phyloP scores from a whole-genome alignment of 53 echinoderm and acorn worm species.

The Glandiceps talaboti region DNA sequence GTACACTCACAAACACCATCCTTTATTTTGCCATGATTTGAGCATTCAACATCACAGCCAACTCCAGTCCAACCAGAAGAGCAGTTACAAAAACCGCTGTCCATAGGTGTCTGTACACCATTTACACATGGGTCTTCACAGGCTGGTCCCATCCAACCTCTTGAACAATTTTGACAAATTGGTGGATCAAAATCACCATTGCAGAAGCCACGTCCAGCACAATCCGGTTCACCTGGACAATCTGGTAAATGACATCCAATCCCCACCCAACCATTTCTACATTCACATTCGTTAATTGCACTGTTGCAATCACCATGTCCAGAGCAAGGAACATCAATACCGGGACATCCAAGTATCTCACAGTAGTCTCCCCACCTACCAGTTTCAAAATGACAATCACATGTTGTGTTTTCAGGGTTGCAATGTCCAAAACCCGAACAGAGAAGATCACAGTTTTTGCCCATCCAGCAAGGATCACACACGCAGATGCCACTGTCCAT shows the following conservation, averaged over 20 bases:
- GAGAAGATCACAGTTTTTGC: slow-evolving; percentile 51
- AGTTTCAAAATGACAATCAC: slow-evolving; percentile 52
- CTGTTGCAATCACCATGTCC: slow-evolving; percentile 93
- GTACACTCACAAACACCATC: slow-evolving; percentile 50
- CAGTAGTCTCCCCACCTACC: slow-evolving; percentile 77
- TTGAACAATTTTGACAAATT: slow-evolving; percentile 51
- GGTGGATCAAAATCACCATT: slow-evolving; percentile 49
- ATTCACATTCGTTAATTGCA: slow-evolving; percentile 78
- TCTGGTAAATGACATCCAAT: slow-evolving; percentile 66
- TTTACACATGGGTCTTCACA: slow-evolving; percentile 66
- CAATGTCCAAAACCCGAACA: slow-evolving; percentile 68
- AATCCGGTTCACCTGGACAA: slow-evolving; percentile 85
- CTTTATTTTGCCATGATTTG: slow-evolving; percentile 60
- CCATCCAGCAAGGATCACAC: slow-evolving; percentile 89
- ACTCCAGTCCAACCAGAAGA: slow-evolving; percentile 73
- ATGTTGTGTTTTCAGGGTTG: slow-evolving; percentile 19
- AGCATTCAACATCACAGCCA: slow-evolving; percentile 79
- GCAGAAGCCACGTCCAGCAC: slow-evolving; percentile 69
- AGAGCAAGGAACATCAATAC: slow-evolving; percentile 54
- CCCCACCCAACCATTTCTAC: slow-evolving; percentile 69
- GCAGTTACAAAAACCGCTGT: slow-evolving; percentile 67
- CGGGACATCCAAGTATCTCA: slow-evolving; percentile 82
- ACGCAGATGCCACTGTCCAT: slow-evolving; percentile 54
- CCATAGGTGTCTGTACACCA: slow-evolving; percentile 64
- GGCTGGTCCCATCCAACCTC: slow-evolving; percentile 77